Conservation (phyloP, 2,113 vertebrate species). For the Cryptoleucopteryx plumbea region DNA sequence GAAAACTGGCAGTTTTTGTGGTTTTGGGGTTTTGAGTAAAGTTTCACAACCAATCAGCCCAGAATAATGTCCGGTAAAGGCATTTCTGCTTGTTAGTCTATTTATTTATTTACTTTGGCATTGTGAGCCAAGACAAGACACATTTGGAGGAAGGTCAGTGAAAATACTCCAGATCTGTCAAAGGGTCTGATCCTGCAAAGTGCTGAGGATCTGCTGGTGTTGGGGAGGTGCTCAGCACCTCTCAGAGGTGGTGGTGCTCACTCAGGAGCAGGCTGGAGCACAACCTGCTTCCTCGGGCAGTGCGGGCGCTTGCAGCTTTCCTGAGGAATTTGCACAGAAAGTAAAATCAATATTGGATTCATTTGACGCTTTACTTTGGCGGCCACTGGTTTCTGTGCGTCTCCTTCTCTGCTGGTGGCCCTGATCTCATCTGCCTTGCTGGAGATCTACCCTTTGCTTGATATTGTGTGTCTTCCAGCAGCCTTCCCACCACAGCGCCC, state of each 20-base stretch:
- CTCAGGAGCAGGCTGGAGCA: background rate
- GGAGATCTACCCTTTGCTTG: background rate
- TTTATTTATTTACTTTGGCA: constrained; percentile 63
- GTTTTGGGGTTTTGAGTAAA: constrained; percentile 79
- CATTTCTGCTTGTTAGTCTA: constrained; percentile 60
- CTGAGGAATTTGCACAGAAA: background rate
- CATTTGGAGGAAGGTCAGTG: constrained; percentile 22
- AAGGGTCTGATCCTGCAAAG: background rate
- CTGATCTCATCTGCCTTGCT: background rate
- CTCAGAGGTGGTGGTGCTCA: accelerated
- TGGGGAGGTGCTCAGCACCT: background rate
- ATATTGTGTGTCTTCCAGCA: background rate
- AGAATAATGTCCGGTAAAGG: constrained; percentile 74
- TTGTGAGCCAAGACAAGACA: background rate
- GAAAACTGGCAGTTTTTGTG: constrained; percentile 81
- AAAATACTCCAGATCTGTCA: background rate
- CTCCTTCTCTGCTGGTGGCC: constrained; percentile 36
- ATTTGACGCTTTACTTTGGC: background rate
- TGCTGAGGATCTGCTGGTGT: background rate
- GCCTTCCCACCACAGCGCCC: background rate
- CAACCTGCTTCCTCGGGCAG: background rate
- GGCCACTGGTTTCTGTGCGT: background rate
- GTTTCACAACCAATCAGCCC: constrained; percentile 79
- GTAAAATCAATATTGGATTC: background rate
- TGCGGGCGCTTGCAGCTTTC: accelerated